Conservation (phyloP, 2,113 vertebrate species). For the Abramis brama region DNA sequence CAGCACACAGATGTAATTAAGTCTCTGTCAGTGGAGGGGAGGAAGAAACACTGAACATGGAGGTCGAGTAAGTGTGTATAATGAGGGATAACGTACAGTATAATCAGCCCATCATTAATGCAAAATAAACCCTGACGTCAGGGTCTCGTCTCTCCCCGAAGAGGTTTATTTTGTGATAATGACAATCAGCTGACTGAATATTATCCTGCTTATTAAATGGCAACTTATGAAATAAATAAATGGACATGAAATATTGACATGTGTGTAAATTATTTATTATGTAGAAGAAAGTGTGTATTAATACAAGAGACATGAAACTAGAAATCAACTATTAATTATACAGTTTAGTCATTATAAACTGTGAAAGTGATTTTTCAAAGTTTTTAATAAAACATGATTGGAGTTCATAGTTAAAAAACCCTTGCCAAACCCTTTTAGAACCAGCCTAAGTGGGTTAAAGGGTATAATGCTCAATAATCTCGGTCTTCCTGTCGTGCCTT, state of each 20-base stretch:
- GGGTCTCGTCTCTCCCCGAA: neutral
- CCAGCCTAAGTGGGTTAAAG: too few relatives aligned
- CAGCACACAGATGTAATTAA: constrained; percentile 40
- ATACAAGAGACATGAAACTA: too few relatives aligned
- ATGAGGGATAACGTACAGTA: neutral
- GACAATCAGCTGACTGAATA: neutral
- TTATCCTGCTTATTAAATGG: neutral
- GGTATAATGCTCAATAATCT: too few relatives aligned
- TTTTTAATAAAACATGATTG: too few relatives aligned
- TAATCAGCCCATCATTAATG: neutral
- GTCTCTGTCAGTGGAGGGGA: constrained; percentile 5
- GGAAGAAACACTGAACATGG: constrained; percentile 9
- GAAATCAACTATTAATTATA: too few relatives aligned
- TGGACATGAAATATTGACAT: neutral
- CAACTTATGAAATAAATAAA: neutral
- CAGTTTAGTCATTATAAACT: too few relatives aligned
- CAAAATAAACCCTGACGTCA: neutral
- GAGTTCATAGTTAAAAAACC: too few relatives aligned
- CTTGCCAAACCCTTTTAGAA: too few relatives aligned
- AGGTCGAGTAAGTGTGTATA: neutral
- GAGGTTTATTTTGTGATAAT: too few relatives aligned
- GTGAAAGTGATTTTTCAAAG: too few relatives aligned
- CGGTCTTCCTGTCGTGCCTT: too few relatives aligned
- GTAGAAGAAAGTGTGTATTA: neutral
- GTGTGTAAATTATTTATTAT: neutral